phyloP scores from a whole-genome alignment of 2,797 vertebrate genomes.

The Macropodus opercularis region DNA sequence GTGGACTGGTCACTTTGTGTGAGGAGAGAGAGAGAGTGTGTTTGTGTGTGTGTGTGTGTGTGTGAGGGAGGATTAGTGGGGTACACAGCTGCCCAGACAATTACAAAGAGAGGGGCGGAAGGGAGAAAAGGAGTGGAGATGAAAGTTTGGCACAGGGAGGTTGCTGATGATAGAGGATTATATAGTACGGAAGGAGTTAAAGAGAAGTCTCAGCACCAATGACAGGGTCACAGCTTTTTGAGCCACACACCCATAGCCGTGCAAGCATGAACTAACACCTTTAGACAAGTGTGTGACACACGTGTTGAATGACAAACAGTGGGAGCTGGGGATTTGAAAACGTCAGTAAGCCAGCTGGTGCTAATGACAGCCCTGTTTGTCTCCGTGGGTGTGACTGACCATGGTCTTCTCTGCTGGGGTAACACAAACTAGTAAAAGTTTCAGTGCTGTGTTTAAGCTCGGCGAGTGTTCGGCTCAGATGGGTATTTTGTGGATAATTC shows the following conservation, averaged over 20 bases:
- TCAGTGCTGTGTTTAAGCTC: background rate
- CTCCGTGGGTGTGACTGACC: constrained; percentile 15
- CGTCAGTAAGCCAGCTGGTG: constrained; percentile 43
- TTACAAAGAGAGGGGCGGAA: constrained; percentile 44
- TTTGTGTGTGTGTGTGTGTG: constrained; percentile 23
- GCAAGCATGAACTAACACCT: constrained; percentile 12
- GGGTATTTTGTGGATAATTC: background rate
- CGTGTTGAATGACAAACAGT: constrained; percentile 28
- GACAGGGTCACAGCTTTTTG: constrained; percentile 56
- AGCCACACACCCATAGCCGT: constrained; percentile 22
- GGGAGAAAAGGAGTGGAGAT: constrained; percentile 55
- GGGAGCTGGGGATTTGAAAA: constrained; percentile 35
- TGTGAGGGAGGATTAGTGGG: constrained; percentile 53
- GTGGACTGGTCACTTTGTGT: constrained; percentile 66
- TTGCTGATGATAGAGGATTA: constrained; percentile 70
- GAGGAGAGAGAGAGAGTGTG: constrained; percentile 30
- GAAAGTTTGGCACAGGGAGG: constrained; percentile 59
- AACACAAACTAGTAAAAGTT: constrained; percentile 6
- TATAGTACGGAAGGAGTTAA: constrained; percentile 39
- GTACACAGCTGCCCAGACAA: constrained; percentile 53
- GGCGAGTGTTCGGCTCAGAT: background rate
- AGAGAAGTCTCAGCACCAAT: constrained; percentile 48
- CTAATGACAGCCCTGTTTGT: constrained; percentile 30
- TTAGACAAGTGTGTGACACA: constrained; percentile 35
- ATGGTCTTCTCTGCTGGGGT: background rate